These are phyloP conservation scores for Patagioenas fasciata DNA, from an alignment of 2,113 vertebrate genomes.

Conservation along the genomic window DNA sequence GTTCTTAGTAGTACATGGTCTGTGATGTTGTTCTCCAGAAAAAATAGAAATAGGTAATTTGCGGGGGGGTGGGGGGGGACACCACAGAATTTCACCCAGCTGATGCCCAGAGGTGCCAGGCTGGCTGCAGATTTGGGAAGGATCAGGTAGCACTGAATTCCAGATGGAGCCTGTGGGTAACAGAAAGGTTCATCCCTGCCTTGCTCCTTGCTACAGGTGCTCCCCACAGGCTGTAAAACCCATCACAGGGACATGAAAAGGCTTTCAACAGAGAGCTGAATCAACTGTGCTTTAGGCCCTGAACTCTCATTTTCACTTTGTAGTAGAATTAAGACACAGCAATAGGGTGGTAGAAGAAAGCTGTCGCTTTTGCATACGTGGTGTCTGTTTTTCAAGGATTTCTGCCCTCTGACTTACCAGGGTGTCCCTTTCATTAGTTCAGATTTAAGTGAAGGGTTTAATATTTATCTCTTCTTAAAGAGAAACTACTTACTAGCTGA, in stretches of 20 bases:
- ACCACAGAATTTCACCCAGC: neutral
- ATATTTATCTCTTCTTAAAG: slow-evolving; percentile 21
- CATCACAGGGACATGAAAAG: neutral
- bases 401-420: neutral
- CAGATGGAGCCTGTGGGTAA: neutral
- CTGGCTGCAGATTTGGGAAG: neutral
- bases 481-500: neutral
- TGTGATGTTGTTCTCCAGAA: neutral
- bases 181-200: neutral
- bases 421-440: neutral
- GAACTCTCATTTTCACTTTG: neutral
- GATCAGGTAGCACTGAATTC: neutral
- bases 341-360: neutral
- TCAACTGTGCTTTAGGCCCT: neutral
- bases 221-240: neutral
- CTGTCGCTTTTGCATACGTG: neutral
- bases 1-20: neutral
- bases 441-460: neutral
- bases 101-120: neutral
- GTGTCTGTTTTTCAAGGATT: neutral
- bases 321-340: neutral
- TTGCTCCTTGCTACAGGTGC: neutral
- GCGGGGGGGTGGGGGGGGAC: too few species aligned
- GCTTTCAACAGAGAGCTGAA: neutral
- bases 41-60: neutral